phyloP scores from a whole-genome alignment of 2,113 vertebrate genomes.

The Notarius lentiginosus region DNA sequence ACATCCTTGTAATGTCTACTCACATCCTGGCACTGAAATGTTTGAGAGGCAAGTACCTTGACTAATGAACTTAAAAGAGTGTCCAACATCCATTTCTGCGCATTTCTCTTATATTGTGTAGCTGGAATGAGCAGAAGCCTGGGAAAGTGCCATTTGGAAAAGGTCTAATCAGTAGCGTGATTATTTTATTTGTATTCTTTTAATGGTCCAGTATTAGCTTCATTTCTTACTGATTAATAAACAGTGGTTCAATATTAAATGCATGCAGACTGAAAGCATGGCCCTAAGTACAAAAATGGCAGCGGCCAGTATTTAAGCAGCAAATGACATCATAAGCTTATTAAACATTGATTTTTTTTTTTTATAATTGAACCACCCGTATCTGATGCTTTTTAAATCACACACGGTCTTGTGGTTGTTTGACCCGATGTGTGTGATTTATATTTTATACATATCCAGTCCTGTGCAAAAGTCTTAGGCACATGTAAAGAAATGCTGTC shows the following conservation, averaged over 20 bases:
- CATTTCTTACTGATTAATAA: conserved; percentile 44
- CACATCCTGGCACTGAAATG: not conserved
- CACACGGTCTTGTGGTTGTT: conserved; percentile 9
- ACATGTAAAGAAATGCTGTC: no score
- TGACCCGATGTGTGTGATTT: not conserved
- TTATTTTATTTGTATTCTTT: conserved; percentile 25
- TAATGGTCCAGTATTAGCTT: conserved; percentile 44
- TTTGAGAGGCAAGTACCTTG: not conserved
- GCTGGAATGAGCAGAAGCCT: not conserved
- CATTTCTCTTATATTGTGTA: not conserved
- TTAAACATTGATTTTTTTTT: conserved; percentile 58
- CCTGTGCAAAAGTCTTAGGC: no score
- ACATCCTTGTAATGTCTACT: not conserved
- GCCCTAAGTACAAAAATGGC: conserved; percentile 18
- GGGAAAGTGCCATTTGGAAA: not conserved
- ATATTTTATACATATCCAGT: no score
- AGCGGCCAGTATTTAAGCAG: conserved; percentile 38
- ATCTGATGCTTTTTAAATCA: conserved; percentile 48
- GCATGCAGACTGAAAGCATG: conserved; percentile 39
- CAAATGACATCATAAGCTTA: conserved; percentile 46
- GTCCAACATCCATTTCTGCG: not conserved
- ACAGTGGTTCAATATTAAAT: conserved; percentile 45
- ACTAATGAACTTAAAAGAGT: not conserved
- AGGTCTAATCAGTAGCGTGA: not conserved
- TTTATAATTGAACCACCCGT: conserved; percentile 43